Percentiles rank a stretch among this genome's conserved stretches.
phyloP scores from a whole-genome alignment of 2,888 invertebrate genomes.

The Ceriagrion tenellum region DNA sequence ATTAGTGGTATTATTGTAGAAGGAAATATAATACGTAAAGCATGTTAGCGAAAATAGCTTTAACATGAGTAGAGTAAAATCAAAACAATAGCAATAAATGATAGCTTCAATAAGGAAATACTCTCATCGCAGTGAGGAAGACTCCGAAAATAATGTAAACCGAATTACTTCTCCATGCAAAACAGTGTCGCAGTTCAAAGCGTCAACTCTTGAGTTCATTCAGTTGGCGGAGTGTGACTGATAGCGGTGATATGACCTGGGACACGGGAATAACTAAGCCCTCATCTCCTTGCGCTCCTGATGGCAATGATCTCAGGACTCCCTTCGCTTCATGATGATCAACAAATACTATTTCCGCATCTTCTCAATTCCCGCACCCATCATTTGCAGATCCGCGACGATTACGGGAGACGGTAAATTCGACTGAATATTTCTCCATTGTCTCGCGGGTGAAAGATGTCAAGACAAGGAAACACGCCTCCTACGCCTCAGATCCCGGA shows the following conservation, averaged over 20 bases:
- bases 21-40: too few relatives aligned
- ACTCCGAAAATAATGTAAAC: too few relatives aligned
- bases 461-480: neutral
- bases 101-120: too few relatives aligned
- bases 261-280: neutral
- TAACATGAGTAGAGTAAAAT: too few relatives aligned
- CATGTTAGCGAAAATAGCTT: too few relatives aligned
- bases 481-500: neutral
- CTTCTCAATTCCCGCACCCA: neutral
- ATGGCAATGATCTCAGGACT: neutral
- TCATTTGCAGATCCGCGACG: neutral
- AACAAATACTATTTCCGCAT: neutral
- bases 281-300: neutral
- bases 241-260: neutral
- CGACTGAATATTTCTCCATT: neutral
- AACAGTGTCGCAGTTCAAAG: neutral
- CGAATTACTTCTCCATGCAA: too few relatives aligned
- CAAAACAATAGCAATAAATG: too few relatives aligned
- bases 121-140: too few relatives aligned
- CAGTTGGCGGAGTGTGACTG: neutral
- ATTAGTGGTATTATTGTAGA: too few relatives aligned
- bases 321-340: neutral
- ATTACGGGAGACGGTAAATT: neutral
- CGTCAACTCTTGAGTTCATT: neutral
- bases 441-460: neutral